Evolutionary conservation across 2,888 invertebrate species (phyloP).

Genomic region (Hemicrepidius hirtus): DNA sequence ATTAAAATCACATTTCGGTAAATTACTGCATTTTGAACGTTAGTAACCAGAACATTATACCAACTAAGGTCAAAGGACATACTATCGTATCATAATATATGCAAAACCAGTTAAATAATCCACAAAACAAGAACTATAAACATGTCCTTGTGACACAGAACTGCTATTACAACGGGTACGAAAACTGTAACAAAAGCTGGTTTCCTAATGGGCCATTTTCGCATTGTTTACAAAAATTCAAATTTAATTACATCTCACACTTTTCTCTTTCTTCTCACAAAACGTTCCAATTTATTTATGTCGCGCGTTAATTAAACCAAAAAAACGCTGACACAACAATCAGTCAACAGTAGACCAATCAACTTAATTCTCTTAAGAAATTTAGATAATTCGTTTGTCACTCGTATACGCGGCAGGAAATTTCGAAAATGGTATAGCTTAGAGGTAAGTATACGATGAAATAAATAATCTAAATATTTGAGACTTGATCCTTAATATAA

Average conservation of each 20-base stretch:
- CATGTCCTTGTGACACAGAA: conserved; percentile 18
- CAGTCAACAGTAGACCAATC: background rate
- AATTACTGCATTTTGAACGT: background rate
- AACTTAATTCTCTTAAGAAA: no score
- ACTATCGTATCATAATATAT: background rate
- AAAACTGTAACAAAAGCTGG: conserved; percentile 17
- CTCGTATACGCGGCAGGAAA: no score
- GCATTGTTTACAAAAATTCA: conserved; percentile 19
- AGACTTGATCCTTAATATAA: no score
- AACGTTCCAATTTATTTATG: background rate
- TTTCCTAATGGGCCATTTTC: conserved; percentile 16
- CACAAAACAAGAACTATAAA: background rate
- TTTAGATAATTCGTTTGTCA: no score
- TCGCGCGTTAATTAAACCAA: background rate
- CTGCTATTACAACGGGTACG: conserved; percentile 4
- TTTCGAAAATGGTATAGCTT: no score
- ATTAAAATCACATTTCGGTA: no score
- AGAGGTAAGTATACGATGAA: no score
- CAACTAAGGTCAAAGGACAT: conserved; percentile 3
- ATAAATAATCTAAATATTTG: no score
- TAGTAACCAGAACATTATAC: background rate
- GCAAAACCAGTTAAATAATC: conserved; percentile 2
- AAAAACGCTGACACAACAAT: background rate
- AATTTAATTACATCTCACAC: conserved; percentile 7
- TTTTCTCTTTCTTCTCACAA: conserved; percentile 9